Conservation (phyloP, 2,113 vertebrate species). For the Eretmochelys imbricata region DNA sequence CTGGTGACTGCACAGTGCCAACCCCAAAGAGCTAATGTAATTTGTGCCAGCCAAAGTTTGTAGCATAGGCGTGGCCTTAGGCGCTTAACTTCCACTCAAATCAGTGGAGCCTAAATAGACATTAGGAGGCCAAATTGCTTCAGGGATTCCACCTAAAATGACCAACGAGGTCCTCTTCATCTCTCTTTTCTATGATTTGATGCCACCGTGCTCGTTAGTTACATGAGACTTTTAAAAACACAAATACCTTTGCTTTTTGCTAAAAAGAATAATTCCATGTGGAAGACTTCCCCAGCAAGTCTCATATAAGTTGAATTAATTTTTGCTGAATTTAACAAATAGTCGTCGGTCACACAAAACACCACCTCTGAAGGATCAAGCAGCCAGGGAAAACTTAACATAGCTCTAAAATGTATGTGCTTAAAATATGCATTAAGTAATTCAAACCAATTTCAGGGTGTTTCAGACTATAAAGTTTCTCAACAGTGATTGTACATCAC, state of each 20-base stretch:
- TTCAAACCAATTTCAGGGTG: conserved; percentile 60
- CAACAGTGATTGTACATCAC: conserved; percentile 61
- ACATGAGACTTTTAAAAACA: background rate
- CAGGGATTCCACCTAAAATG: background rate
- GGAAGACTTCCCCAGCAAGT: background rate
- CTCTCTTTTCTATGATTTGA: background rate
- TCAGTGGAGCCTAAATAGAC: background rate
- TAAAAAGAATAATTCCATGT: background rate
- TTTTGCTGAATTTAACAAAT: conserved; percentile 60
- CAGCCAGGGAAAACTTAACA: conserved; percentile 10
- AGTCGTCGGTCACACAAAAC: conserved; percentile 35
- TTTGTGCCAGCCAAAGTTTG: background rate
- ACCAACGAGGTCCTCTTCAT: background rate
- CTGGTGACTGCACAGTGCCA: background rate
- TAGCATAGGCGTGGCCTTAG: background rate
- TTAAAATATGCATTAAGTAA: conserved; percentile 58
- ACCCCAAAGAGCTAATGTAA: background rate
- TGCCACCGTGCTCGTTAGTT: background rate
- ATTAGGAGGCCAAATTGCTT: background rate
- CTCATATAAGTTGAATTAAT: conserved; percentile 44
- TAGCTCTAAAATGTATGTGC: conserved; percentile 40
- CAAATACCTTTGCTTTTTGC: background rate
- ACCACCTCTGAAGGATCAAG: conserved; percentile 8
- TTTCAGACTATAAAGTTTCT: conserved; percentile 58
- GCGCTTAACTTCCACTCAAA: background rate